Evolutionary conservation across 2,113 vertebrate species (phyloP), one percentile per base, ranked within the genome.

Genomic region (Bostrychus sinensis): DNA sequence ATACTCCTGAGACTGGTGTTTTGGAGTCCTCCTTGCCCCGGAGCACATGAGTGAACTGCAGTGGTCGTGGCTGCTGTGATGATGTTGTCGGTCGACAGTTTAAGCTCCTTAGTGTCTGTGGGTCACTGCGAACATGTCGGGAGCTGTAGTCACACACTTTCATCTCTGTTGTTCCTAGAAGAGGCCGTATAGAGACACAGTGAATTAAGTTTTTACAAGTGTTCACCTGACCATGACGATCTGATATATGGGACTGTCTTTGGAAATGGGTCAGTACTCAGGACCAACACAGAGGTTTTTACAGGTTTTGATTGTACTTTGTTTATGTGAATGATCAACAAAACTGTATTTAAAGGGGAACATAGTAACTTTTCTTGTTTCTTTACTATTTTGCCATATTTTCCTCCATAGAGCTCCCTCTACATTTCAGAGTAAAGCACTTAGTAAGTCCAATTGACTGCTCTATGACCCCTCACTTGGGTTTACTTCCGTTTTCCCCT

Each of bases 71-170:
- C 8, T 13, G 5, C 39, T 45, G 14, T 20, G 50, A 53, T 39
- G 39, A 8, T 53, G 46, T 37, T 54, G 72, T 72, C 61, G 73
- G 12, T 56, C 7, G 3, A 12, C 19, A 7, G 7, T 55, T 63
- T 48, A 66, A 72, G 64, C 62, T 59, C 34, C 56, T 69, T 45
- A 39, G 62, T 48, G 32, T 56, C 61, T 68, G 22, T 55, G 46
- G 56, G 66, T 71, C 59, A 53, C 45, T 46, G 39, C 37, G 48
- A 69, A 59, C 68, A 72, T 56, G 57, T 84, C 72, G 28, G 56
- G 10, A 17, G 5, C n/a, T 53, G 45, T 25, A 10, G 38, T 30
- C 8, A 20, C 56, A 36, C 4, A 45, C 57, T 80, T 76, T 76
- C 59, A 66, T 72, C 42, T 58, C 2, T 16, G n/a, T 7, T 3